Evolutionary conservation across 1,140 invertebrate species (phyloP), one percentile per base, ranked within the genome.

Genomic region (Drosophila ohnishii): DNA sequence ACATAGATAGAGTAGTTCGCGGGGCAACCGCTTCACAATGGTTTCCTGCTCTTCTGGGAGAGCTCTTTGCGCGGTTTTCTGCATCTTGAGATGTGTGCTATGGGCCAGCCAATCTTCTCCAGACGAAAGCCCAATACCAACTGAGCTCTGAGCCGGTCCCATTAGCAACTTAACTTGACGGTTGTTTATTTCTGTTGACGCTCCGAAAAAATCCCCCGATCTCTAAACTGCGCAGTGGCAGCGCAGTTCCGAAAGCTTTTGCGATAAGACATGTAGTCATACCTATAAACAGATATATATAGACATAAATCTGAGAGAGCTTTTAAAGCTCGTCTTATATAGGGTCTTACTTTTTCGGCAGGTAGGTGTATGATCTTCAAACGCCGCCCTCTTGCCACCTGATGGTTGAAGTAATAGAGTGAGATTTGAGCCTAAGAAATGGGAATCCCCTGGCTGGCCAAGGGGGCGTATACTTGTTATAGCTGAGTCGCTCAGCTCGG

Each of bases 51-150:
- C 60, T 19, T 25, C 50, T 50, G 75, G 71, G 4, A 39, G 30
- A 28, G 16, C 22, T 8, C 37, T 25, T 32, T 44, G 45, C 34
- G 11, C 39, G 16, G 63, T 10, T 28, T 62, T 74, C 59, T 37
- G 37, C 53, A 73, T 74, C 42, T 45, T 61, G 37, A 30, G 19
- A 37, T 44, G 14, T 40, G 13, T 32, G 22, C 2, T 22, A 8
- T 19, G 25, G 22, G 7, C 22, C 16, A 30, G 32, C 14, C n/a
- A 61, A 53, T 67, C 77, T 55, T 55, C 60, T 47, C 70, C 55
- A 75, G 59, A 50, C 75, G 66, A 64, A 64, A 44, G 79, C 63
- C 47, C 51, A 70, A 64, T 64, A 45, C 47, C 39, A 69, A 87
- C 75, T 85, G 69, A 86, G 40, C 39, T 14, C 39, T 37, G 30